Evolutionary conservation across 2,113 vertebrate species (phyloP).

Genomic region (Uria lomvia): DNA sequence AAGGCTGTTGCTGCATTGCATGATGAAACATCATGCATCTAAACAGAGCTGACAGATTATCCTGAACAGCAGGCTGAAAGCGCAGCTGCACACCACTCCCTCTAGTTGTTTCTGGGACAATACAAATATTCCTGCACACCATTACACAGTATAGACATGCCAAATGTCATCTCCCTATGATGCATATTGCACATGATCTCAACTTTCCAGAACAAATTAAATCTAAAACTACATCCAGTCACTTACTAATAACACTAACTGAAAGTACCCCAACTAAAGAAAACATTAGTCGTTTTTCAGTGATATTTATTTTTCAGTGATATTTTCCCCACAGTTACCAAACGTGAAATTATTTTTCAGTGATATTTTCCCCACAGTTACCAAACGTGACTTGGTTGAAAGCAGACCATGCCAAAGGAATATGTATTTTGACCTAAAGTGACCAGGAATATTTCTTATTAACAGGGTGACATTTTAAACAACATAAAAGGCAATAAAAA

Average conservation of each 20-base stretch:
- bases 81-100: neutral
- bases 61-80: neutral
- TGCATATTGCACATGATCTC: rapidly evolving
- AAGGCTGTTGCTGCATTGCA: neutral
- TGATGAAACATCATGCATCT: rapidly evolving
- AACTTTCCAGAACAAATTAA: neutral
- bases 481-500: neutral
- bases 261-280: neutral
- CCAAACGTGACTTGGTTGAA: neutral
- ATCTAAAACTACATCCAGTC: neutral
- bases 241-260: neutral
- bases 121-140: neutral
- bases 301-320: neutral
- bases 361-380: neutral
- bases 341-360: neutral
- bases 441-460: neutral
- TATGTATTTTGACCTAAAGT: neutral
- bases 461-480: neutral
- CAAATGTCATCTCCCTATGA: neutral
- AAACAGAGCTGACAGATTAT: neutral
- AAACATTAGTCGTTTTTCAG: neutral
- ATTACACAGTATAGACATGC: neutral
- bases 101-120: neutral
- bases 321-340: neutral
- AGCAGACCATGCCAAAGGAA: neutral